A percentile compares a stretch with the other conserved stretches of the same genome.
phyloP scores from a whole-genome alignment of 2,797 vertebrate species.

The Epinephelus malabaricus region DNA sequence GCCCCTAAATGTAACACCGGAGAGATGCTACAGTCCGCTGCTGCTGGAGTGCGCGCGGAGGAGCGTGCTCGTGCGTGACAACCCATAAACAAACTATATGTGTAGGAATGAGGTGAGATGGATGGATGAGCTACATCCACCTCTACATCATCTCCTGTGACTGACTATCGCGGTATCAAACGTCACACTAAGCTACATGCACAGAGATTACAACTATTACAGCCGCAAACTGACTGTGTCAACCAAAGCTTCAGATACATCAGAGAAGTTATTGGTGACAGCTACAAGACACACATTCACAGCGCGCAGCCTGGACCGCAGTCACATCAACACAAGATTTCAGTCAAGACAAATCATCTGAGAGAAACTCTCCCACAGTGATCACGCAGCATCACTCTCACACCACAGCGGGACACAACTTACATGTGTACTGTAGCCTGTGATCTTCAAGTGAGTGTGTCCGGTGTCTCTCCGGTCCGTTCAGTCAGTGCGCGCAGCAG shows the following conservation, averaged over 20 bases:
- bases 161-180: neutral
- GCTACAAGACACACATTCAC: neutral
- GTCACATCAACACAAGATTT: neutral
- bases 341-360: neutral
- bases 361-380: neutral
- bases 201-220: too few species aligned
- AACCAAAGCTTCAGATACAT: neutral
- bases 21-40: constrained; percentile 46
- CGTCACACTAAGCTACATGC: neutral
- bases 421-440: constrained; percentile 48
- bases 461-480: constrained; percentile 44
- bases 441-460: constrained; percentile 25
- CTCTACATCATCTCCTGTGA: neutral
- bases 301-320: neutral
- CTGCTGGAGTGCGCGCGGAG: neutral
- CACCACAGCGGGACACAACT: constrained; percentile 39
- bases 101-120: neutral
- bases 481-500: constrained; percentile 55
- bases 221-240: neutral
- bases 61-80: constrained; percentile 9
- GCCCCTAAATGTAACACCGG: constrained; percentile 74
- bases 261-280: neutral
- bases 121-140: constrained; percentile 25
- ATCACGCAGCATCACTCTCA: constrained; percentile 3
- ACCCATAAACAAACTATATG: constrained; percentile 10